phyloP scores from a whole-genome alignment of 2,888 invertebrate species.

The Hypomecis punctinalis region DNA sequence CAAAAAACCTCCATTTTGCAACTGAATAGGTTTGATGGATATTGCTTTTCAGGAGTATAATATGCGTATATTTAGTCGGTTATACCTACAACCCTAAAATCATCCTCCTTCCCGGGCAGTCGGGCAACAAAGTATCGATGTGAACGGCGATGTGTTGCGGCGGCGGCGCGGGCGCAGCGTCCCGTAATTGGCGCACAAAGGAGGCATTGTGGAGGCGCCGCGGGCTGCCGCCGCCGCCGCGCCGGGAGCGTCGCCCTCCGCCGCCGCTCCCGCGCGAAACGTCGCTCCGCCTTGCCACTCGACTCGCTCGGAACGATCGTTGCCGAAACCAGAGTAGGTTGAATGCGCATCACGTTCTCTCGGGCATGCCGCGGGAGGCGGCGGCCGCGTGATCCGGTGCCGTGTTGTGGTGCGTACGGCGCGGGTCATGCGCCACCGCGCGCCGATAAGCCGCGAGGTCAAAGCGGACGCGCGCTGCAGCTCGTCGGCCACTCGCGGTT shows the following conservation, averaged over 20 bases:
- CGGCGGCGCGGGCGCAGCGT: constrained; percentile 8
- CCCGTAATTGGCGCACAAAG: constrained; percentile 57
- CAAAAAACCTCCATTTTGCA: no score
- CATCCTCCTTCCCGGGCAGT: no score
- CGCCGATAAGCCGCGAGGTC: constrained; percentile 42
- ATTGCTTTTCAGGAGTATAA: no score
- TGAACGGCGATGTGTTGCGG: constrained; percentile 23
- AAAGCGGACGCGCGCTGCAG: constrained; percentile 53
- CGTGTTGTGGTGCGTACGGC: constrained; percentile 30
- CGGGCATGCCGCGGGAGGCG: constrained; percentile 3
- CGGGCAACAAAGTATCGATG: no score
- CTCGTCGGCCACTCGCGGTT: constrained; percentile 30
- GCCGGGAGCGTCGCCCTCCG: constrained; percentile 1
- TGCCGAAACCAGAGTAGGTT: background rate
- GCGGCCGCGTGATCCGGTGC: constrained; percentile 35
- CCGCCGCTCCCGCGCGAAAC: background rate
- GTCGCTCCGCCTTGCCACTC: background rate
- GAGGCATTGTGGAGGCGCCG: constrained; percentile 40
- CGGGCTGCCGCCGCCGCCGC: constrained; percentile 17
- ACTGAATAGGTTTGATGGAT: no score
- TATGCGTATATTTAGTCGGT: no score
- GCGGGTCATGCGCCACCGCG: constrained; percentile 35
- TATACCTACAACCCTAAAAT: no score
- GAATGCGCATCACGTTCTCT: background rate
- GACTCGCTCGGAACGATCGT: background rate